Evolutionary conservation across 2,113 vertebrate species (phyloP).

Genomic region (Arenaria interpres): DNA sequence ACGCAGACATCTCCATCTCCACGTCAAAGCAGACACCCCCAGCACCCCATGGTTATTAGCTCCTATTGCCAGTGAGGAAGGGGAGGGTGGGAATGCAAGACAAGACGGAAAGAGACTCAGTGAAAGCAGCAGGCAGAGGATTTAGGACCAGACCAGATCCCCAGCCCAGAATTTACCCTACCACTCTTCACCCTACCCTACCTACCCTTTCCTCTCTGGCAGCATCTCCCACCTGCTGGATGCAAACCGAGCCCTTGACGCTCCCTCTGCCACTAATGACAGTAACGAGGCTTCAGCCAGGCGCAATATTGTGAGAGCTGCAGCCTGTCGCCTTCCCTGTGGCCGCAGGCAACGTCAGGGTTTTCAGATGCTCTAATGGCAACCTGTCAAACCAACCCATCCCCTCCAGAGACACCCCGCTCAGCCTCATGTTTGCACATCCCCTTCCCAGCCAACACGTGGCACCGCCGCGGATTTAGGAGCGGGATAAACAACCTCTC

Average conservation of each 20-base stretch:
- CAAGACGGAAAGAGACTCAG: not conserved
- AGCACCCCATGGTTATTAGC: rapidly evolving
- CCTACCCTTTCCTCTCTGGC: not conserved
- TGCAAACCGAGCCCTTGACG: not conserved
- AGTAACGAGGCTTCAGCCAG: not conserved
- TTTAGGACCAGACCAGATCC: not conserved
- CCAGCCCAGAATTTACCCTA: not conserved
- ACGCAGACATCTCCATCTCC: not conserved
- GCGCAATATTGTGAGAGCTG: rapidly evolving
- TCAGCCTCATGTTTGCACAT: not conserved
- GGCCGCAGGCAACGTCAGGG: not conserved
- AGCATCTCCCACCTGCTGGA: not conserved
- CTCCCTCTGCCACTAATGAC: not conserved
- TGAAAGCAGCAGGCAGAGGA: not conserved
- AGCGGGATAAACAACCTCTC: conserved; percentile 35
- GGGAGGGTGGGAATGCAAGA: not conserved
- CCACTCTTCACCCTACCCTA: too few species aligned
- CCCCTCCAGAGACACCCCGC: not conserved
- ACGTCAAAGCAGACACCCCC: rapidly evolving
- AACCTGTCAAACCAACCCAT: not conserved
- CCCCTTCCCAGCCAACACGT: not conserved
- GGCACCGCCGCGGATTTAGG: not conserved
- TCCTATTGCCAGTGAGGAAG: not conserved
- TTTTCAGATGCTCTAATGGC: conserved; percentile 25
- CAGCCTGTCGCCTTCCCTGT: not conserved